Percentiles rank a stretch among this genome's conserved stretches.
These are phyloP conservation scores for Myotis davidii DNA, from an alignment of 2,113 vertebrate genomes.

Conservation along the genomic window DNA sequence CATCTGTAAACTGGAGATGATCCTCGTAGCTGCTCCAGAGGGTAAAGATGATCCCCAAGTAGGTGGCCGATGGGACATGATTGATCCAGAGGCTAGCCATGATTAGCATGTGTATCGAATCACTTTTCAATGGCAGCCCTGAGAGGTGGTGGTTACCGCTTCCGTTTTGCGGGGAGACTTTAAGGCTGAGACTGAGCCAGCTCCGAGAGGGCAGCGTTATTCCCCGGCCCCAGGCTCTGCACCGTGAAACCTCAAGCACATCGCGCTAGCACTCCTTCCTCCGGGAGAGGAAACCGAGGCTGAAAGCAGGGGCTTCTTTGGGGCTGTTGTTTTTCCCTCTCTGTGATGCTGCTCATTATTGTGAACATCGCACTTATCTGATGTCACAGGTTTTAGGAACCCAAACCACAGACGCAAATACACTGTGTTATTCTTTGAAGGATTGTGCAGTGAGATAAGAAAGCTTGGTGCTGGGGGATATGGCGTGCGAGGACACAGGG, in stretches of 20 bases:
- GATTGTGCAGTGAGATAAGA: neutral
- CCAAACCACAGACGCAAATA: constrained; percentile 72
- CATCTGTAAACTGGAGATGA: neutral
- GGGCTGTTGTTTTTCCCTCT: neutral
- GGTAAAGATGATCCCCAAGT: neutral
- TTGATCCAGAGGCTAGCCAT: fast-evolving
- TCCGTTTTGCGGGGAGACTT: neutral
- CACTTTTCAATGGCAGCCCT: neutral
- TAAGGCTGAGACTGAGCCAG: neutral
- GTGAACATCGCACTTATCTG: constrained; percentile 58
- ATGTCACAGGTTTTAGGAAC: constrained; percentile 67
- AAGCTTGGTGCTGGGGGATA: neutral
- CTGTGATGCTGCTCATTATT: neutral
- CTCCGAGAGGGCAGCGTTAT: fast-evolving
- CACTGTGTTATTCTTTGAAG: neutral
- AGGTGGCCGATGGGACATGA: neutral
- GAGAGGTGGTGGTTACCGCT: fast-evolving
- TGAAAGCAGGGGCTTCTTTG: neutral
- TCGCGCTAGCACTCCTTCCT: neutral
- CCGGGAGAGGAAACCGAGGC: constrained; percentile 8
- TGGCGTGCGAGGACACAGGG: fast-evolving
- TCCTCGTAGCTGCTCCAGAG: fast-evolving
- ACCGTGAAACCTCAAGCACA: neutral
- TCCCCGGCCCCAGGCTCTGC: neutral
- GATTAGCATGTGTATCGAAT: neutral